Evolutionary conservation across 2,888 invertebrate species (phyloP), one percentile per base, ranked within the genome.

Genomic region (Napeogenes sylphis): DNA sequence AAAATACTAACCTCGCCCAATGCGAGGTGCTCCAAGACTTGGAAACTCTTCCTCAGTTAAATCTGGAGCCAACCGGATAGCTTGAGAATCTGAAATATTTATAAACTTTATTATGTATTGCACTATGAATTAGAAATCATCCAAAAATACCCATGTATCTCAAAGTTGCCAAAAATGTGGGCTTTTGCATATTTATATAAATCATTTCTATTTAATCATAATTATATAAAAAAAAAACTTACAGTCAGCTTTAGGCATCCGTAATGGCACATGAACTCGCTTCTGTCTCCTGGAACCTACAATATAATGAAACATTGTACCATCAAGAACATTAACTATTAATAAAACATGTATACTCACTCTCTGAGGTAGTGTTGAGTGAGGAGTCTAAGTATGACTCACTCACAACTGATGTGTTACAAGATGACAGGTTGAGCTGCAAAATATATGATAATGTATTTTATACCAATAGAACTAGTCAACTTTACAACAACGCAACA

Each of bases 161-260:
- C 21, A 21, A 21, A 21, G 21, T 21, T 21, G 21, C 21, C 21
- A 21, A n/a, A n/a, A n/a, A n/a, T n/a, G n/a, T n/a, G 1, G 21
- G 21, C 21, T 21, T 21, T 35, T 35, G 35, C 6, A 35, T 35
- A 6, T 3, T 35, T 35, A 35, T 35, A 35, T 5, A 6, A 35
- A 35, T 35, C 4, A 35, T 35, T 35, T 6, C 6, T 35, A 3
- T 35, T 35, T 6, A 2, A 35, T 0, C 35, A 2, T 35, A 35
- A 5, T 5, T 4, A 42, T 42, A 42, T 45, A 51, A 56, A 4
- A 45, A 33, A 47, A 58, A 56, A 67, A 81, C 84, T 83, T 67
- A 84, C 84, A 79, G 47, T 83, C 78, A 0, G 71, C 63, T 51
- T 78, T 81, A 2, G 87, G 87, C 79, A 78, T 78, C 2, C 87